Base-by-base conservation (phyloP, 2,888 invertebrate genomes). In the Sarcophaga subvicina region DNA sequence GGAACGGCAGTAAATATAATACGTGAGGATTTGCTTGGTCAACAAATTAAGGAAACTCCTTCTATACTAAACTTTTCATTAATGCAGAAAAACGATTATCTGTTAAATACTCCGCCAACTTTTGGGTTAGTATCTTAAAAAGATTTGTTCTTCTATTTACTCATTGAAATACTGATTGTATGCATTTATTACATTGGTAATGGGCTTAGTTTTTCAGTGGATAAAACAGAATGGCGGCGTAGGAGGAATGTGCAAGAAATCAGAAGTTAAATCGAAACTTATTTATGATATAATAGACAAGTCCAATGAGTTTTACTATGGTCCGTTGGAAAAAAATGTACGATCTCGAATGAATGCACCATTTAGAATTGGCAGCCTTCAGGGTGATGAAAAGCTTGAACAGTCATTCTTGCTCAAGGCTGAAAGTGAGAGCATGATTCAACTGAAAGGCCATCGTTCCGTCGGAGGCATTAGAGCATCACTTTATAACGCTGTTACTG, bases 401-500 rank as follows among this genome's bases (percentile, higher is more conserved):
- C 25, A 3, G 25, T 1, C 25, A 25, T 25, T 25, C 25, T 25
- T 25, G 1, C 25, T 25, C 25, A 25, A 25, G 25, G 98, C 99
- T 14, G 96, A 96, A 89, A 95, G 96, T 67, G 93, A 95, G 22
- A 95, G 96, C 71, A 96, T 99, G 95, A 95, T 98, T 86, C 98
- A 98, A 91, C 94, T 99, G 54, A 99, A 99, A 94, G 99, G 99
- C 78, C 99, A 99, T 94, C 96, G 98, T 91, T 96, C 96, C 64
- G 99, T 99, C 67, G 99, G 99, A 60, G 99, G 99, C 49, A 97
- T 99, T 82, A 95, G 99, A 72, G 98, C 97, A 4, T 99, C 99
- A 0, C 94, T 99, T 3, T 99, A 99, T 94, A 99, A 99, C 91
- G 99, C 99, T 0, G 95, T 99, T 0, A 96, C 97, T 0, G 91